These are phyloP conservation scores for Apodemus agrarius DNA, from an alignment of 2,797 vertebrate species.

Conservation along the genomic window DNA sequence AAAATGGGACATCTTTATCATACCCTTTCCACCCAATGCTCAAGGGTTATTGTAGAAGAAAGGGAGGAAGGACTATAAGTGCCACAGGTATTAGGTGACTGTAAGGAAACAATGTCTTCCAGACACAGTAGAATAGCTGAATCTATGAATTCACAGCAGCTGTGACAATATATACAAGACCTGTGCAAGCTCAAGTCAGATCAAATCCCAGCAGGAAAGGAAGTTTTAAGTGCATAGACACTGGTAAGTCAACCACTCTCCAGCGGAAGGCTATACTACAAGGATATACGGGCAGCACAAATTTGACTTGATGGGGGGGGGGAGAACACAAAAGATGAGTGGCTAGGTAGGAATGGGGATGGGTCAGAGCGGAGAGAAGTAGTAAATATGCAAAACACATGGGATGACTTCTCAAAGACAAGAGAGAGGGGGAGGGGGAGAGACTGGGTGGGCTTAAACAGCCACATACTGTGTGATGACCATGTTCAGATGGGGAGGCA, in stretches of 20 bases:
- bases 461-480: neutral
- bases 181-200: neutral
- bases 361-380: neutral
- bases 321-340: neutral
- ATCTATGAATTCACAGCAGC: neutral
- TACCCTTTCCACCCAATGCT: neutral
- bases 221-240: neutral
- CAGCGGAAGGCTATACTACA: neutral
- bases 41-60: neutral
- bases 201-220: neutral
- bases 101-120: neutral
- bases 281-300: neutral
- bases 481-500: slow-evolving; percentile 7
- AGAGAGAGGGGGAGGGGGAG: neutral
- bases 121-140: neutral
- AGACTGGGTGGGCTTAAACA: neutral
- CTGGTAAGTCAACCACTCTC: neutral
- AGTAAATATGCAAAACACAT: neutral
- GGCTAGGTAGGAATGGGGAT: neutral
- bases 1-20: neutral
- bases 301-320: neutral
- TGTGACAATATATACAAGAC: neutral
- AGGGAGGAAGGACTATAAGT: neutral
- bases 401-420: neutral
- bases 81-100: neutral